phyloP scores from a whole-genome alignment of 2,888 invertebrate species.

The Dendrolimus houi region DNA sequence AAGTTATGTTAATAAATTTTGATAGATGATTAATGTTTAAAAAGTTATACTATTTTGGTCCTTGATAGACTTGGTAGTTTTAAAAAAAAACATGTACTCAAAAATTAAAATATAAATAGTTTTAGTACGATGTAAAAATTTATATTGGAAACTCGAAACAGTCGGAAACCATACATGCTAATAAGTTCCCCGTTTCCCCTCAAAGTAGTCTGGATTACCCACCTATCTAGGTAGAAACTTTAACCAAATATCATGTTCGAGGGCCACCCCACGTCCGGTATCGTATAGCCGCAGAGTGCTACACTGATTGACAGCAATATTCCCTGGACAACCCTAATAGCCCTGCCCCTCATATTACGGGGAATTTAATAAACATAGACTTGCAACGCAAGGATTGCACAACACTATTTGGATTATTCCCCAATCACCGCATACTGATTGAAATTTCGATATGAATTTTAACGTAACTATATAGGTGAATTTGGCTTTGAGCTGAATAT shows the following conservation, averaged over 20 bases:
- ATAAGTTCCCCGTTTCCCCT: neutral
- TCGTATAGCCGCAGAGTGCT: constrained; percentile 35
- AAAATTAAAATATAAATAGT: too few species aligned
- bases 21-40: too few species aligned
- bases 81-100: too few species aligned
- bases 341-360: constrained; percentile 48
- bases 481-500: neutral
- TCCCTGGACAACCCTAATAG: constrained; percentile 56
- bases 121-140: too few species aligned
- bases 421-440: constrained; percentile 38
- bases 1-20: too few species aligned
- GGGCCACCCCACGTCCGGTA: constrained; percentile 34
- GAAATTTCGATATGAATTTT: constrained; percentile 34
- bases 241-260: constrained; percentile 1
- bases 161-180: neutral
- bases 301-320: constrained; percentile 56
- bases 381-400: constrained; percentile 35
- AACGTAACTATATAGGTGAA: constrained; percentile 4
- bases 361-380: constrained; percentile 60
- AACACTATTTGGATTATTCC: constrained; percentile 40
- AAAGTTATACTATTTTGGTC: too few species aligned
- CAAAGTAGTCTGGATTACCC: neutral
- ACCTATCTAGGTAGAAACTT: neutral
- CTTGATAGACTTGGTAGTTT: too few species aligned
- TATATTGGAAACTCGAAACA: neutral